phyloP scores from a whole-genome alignment of 1,140 invertebrate species.

The Lepidurus arcticus region DNA sequence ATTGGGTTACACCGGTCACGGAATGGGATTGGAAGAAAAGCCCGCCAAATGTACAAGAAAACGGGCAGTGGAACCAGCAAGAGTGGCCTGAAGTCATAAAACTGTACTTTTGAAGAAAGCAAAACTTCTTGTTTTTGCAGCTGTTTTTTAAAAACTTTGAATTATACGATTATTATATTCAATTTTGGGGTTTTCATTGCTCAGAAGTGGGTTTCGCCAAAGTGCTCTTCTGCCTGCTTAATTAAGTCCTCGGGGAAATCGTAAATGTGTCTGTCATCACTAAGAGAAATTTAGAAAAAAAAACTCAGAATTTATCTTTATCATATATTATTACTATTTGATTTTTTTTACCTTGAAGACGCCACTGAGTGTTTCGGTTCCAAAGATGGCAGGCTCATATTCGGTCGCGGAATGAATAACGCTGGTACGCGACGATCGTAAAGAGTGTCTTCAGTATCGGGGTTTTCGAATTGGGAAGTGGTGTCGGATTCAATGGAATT shows the following conservation, averaged over 20 bases:
- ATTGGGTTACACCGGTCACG: slow-evolving; percentile 51
- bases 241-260: neutral
- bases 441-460: slow-evolving; percentile 1
- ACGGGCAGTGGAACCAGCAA: slow-evolving; percentile 52
- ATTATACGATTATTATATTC: neutral
- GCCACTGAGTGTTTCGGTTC: neutral
- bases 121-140: neutral
- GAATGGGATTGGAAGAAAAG: slow-evolving; percentile 57
- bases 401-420: neutral
- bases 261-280: neutral
- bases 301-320: neutral
- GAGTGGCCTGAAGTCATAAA: slow-evolving; percentile 52
- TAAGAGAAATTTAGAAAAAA: neutral
- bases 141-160: neutral
- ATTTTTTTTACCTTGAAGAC: neutral
- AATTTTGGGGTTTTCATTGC: neutral
- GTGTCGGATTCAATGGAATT: neutral
- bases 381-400: neutral
- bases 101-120: slow-evolving; percentile 39
- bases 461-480: neutral
- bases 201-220: slow-evolving; percentile 4
- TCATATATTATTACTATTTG: neutral
- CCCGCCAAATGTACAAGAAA: slow-evolving; percentile 52
- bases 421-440: neutral
- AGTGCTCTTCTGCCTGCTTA: neutral